Percentiles rank a stretch among this genome's conserved stretches.
Conservation (phyloP, 1,140 invertebrate genomes). For the Pseudomyrmex flavicornis region DNA sequence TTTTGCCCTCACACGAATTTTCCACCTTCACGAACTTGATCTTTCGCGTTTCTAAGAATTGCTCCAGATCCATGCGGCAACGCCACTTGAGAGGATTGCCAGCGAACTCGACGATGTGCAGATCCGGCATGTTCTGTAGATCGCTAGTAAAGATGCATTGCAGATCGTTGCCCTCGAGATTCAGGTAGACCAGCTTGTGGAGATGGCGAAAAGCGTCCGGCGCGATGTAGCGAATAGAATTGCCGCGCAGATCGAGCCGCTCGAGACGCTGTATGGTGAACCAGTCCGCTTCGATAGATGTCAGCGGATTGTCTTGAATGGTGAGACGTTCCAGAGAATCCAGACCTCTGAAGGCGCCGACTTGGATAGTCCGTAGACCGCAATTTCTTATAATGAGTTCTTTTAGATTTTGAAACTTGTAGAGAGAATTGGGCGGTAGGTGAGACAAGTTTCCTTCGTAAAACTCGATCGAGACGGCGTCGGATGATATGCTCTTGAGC, state of each 20-base stretch:
- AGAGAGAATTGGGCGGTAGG: conserved; percentile 56
- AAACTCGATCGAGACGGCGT: conserved; percentile 71
- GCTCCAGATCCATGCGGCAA: conserved; percentile 74
- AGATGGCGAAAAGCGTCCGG: conserved; percentile 68
- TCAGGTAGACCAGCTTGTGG: conserved; percentile 67
- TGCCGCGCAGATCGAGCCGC: conserved; percentile 73
- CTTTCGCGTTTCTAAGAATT: conserved; percentile 73
- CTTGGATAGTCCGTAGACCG: conserved; percentile 66
- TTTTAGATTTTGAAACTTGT: conserved; percentile 66
- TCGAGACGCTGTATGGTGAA: conserved; percentile 68
- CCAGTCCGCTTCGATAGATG: conserved; percentile 66
- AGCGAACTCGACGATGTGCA: conserved; percentile 71
- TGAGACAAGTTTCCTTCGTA: conserved; percentile 67
- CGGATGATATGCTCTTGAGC: conserved; percentile 62
- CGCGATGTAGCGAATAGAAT: conserved; percentile 74
- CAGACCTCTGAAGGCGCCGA: conserved; percentile 65
- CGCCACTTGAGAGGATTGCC: conserved; percentile 77
- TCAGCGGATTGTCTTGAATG: conserved; percentile 72
- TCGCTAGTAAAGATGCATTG: conserved; percentile 75
- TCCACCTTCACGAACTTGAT: conserved; percentile 73
- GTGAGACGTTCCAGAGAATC: conserved; percentile 67
- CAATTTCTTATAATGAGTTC: conserved; percentile 73
- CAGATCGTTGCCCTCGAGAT: conserved; percentile 75
- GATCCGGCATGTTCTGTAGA: conserved; percentile 65
- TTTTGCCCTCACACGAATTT: conserved; percentile 74